phyloP scores from a whole-genome alignment of 2,888 invertebrate genomes.

The Myopa testacea region DNA sequence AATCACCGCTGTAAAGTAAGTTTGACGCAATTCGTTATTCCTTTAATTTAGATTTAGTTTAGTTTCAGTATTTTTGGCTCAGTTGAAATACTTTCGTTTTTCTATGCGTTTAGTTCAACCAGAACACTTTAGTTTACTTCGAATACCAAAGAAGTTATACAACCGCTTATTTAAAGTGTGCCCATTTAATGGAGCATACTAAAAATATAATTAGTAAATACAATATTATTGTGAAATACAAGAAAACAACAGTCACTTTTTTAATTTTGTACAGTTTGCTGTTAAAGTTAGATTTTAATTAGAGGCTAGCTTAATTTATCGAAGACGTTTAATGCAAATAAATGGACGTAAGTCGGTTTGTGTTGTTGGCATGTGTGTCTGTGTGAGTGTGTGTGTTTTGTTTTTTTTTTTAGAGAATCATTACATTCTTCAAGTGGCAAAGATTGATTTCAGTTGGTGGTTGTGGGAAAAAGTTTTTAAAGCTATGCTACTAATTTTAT shows the following conservation, averaged over 20 bases:
- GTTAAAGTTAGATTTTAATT: constrained; percentile 10
- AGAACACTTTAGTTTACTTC: too few species aligned
- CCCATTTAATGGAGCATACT: not conserved
- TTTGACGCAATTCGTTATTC: not conserved
- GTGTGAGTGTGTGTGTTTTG: constrained; percentile 14
- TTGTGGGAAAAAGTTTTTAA: constrained; percentile 2
- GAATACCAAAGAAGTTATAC: not conserved
- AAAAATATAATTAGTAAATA: too few species aligned
- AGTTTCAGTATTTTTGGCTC: constrained; percentile 50
- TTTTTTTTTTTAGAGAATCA: not conserved
- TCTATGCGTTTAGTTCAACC: not conserved
- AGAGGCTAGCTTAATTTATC: constrained; percentile 35
- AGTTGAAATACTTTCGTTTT: constrained; percentile 56
- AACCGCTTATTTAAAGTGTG: constrained; percentile 1
- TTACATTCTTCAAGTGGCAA: constrained; percentile 13
- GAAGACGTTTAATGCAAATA: constrained; percentile 40
- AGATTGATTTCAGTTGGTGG: not conserved
- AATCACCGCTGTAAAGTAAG: constrained; percentile 2
- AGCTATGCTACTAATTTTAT: constrained; percentile 26
- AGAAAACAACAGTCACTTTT: not conserved
- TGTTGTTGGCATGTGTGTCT: not conserved
- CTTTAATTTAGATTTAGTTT: not conserved
- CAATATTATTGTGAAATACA: too few species aligned
- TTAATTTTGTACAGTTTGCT: constrained; percentile 26
- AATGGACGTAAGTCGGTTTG: constrained; percentile 39